Percentiles rank a stretch among this genome's conserved stretches.
Evolutionary conservation across 1,140 invertebrate species (phyloP).

Genomic region (Phortica variegata): DNA sequence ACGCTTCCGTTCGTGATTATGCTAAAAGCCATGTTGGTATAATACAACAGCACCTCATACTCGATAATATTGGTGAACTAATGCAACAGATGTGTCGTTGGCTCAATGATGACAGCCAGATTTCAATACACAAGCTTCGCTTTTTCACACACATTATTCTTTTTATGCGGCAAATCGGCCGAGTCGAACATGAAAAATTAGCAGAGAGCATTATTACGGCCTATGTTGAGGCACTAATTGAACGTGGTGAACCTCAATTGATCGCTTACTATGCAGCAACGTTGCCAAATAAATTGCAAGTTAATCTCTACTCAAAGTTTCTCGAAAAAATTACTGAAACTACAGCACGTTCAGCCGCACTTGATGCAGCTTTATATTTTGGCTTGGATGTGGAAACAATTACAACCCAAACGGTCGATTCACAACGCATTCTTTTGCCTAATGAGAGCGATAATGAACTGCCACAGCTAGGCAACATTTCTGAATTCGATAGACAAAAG

Average conservation of each 20-base stretch:
- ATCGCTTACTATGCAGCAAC: constrained; percentile 83
- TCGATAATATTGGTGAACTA: constrained; percentile 68
- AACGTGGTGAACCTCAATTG: constrained; percentile 72
- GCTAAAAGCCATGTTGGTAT: constrained; percentile 64
- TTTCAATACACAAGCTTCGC: constrained; percentile 61
- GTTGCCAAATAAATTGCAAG: constrained; percentile 70
- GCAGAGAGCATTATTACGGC: constrained; percentile 74
- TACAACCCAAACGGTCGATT: constrained; percentile 80
- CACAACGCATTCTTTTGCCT: constrained; percentile 60
- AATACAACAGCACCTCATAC: constrained; percentile 76
- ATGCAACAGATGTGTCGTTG: constrained; percentile 64
- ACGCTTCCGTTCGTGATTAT: constrained; percentile 59
- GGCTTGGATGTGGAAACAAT: constrained; percentile 83
- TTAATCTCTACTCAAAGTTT: constrained; percentile 76
- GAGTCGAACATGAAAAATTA: constrained; percentile 65
- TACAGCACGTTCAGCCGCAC: constrained; percentile 59
- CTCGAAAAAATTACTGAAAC: constrained; percentile 66
- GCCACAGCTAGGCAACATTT: constrained; percentile 27
- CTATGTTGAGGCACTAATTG: constrained; percentile 70
- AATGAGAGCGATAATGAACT: constrained; percentile 18
- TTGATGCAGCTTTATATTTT: constrained; percentile 69
- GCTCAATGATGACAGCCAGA: constrained; percentile 49
- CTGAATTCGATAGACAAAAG: constrained; percentile 56
- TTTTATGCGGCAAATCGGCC: constrained; percentile 77
- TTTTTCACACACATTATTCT: constrained; percentile 84